Evolutionary conservation across 2,113 vertebrate genomes (phyloP).

Genomic region (Acinonyx jubatus): DNA sequence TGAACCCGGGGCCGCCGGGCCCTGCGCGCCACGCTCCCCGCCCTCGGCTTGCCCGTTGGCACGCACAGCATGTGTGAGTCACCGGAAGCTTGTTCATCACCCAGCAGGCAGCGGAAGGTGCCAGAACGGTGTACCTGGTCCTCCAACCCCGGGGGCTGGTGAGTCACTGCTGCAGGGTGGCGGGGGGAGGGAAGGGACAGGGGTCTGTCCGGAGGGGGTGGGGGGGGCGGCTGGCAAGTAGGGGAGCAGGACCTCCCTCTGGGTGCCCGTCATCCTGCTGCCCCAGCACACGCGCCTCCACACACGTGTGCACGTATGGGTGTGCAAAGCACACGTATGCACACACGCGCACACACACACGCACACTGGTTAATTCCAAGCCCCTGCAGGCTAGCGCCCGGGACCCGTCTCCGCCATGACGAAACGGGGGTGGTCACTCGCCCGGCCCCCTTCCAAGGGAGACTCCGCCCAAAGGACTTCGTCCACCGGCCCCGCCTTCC

Average conservation of each 20-base stretch:
- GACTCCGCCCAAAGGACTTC: background rate
- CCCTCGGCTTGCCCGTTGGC: fast-evolving
- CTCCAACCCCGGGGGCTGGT: background rate
- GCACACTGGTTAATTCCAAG: fast-evolving
- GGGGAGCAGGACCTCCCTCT: fast-evolving
- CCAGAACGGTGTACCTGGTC: fast-evolving
- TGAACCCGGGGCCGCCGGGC: background rate
- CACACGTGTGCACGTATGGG: fast-evolving
- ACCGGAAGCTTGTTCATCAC: background rate
- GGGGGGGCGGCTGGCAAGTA: fast-evolving
- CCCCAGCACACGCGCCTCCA: fast-evolving
- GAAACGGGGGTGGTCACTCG: fast-evolving
- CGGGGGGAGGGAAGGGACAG: background rate
- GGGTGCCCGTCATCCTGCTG: fast-evolving
- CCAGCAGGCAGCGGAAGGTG: background rate
- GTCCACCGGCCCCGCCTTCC: fast-evolving
- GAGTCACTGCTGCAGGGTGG: background rate
- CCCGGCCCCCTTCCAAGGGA: fast-evolving
- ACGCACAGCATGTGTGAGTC: background rate
- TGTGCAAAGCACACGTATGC: no score
- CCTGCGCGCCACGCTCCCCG: fast-evolving
- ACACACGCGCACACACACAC: fast-evolving
- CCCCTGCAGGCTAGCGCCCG: fast-evolving
- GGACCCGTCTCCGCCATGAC: fast-evolving
- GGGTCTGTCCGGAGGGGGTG: no score